Percentiles rank a stretch among this genome's conserved stretches.
These are phyloP conservation scores for Lynx canadensis DNA, from an alignment of 2,113 vertebrate species.

Conservation along the genomic window DNA sequence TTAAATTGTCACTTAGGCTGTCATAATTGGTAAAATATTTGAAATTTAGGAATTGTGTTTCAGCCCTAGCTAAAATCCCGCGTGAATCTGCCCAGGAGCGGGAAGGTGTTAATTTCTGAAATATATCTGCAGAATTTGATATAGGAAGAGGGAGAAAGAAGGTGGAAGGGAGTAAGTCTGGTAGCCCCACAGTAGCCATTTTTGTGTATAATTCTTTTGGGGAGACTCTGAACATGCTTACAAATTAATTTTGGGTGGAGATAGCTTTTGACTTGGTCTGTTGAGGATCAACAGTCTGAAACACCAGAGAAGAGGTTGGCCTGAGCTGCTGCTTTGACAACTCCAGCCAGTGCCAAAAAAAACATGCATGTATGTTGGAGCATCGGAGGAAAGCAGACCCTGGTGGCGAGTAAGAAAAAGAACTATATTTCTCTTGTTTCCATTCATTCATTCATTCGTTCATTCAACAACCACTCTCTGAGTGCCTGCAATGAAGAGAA, in stretches of 20 bases:
- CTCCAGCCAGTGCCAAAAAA: slow-evolving; percentile 23
- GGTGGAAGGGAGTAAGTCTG: neutral
- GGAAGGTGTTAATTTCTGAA: slow-evolving; percentile 21
- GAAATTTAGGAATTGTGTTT: slow-evolving; percentile 29
- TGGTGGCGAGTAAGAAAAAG: slow-evolving; percentile 41
- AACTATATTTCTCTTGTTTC: slow-evolving; percentile 27
- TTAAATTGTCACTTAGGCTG: slow-evolving; percentile 34
- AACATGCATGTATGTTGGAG: neutral
- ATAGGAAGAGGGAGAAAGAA: slow-evolving; percentile 37
- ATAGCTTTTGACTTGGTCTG: slow-evolving; percentile 48
- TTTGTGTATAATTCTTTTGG: slow-evolving; percentile 15
- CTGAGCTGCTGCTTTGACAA: slow-evolving; percentile 28
- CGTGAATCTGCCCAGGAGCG: neutral
- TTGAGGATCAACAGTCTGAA: neutral
- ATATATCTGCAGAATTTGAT: slow-evolving; percentile 12
- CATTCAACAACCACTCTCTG: slow-evolving; percentile 52
- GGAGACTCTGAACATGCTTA: neutral
- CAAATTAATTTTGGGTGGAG: slow-evolving; percentile 41
- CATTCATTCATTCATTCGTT: neutral
- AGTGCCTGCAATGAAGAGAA: slow-evolving; percentile 30
- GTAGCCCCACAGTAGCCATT: slow-evolving; percentile 7
- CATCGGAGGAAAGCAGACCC: slow-evolving; percentile 26
- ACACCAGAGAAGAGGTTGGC: slow-evolving; percentile 16
- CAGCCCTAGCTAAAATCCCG: neutral
- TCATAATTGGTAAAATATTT: slow-evolving; percentile 32